phyloP scores from a whole-genome alignment of 2,888 invertebrate species.

The Mantis religiosa region DNA sequence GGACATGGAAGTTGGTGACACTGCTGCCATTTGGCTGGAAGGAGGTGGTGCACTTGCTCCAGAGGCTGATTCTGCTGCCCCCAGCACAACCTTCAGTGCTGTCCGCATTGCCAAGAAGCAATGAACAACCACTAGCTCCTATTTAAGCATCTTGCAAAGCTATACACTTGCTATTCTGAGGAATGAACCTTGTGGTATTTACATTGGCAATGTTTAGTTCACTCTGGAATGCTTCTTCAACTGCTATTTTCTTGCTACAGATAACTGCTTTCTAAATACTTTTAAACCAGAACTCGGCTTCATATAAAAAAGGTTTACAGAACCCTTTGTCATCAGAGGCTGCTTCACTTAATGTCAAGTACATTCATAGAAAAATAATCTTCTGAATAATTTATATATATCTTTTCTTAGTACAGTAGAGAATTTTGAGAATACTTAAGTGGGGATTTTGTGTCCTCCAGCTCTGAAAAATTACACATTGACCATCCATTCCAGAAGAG shows the following conservation, averaged over 20 bases:
- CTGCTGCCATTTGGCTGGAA: conserved; percentile 31
- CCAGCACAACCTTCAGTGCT: conserved; percentile 40
- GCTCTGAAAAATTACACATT: no score
- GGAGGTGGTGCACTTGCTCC: conserved; percentile 23
- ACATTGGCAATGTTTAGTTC: neutral
- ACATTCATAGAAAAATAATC: no score
- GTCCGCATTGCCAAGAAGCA: conserved; percentile 43
- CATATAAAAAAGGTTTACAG: neutral
- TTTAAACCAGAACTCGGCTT: neutral
- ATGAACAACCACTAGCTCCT: conserved; percentile 32
- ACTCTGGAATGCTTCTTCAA: neutral
- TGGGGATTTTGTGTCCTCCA: no score
- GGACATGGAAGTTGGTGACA: conserved; percentile 41
- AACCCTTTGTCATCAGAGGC: neutral
- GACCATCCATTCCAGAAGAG: no score
- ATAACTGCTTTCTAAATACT: neutral
- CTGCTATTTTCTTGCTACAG: neutral
- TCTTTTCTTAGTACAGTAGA: no score
- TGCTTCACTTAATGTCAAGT: neutral
- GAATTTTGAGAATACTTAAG: no score
- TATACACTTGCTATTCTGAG: neutral
- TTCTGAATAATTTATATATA: no score
- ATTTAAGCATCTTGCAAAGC: neutral
- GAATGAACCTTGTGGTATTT: neutral
- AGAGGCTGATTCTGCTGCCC: conserved; percentile 21